These are phyloP conservation scores for Callipepla squamata DNA, from an alignment of 2,113 vertebrate species.

Conservation along the genomic window DNA sequence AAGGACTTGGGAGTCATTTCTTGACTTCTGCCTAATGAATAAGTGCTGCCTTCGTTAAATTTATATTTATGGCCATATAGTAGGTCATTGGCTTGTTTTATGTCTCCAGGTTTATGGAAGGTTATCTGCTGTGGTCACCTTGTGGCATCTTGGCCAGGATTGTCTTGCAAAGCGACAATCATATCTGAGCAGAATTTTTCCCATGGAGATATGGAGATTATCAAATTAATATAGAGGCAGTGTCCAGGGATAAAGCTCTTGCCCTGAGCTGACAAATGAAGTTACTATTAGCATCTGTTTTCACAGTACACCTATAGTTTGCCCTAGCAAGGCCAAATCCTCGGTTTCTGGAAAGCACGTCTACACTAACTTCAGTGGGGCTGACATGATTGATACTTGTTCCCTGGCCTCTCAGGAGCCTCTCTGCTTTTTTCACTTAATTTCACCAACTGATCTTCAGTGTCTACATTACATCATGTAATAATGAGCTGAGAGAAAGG, in stretches of 20 bases:
- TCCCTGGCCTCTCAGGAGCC: neutral
- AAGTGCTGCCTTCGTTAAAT: conserved; percentile 72
- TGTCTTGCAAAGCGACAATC: conserved; percentile 17
- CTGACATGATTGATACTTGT: neutral
- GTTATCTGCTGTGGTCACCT: conserved; percentile 69
- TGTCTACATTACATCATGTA: neutral
- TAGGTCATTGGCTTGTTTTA: conserved; percentile 73
- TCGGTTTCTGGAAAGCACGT: neutral
- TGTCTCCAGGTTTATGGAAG: conserved; percentile 70
- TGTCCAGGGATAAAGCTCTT: conserved; percentile 29
- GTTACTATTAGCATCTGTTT: conserved; percentile 52
- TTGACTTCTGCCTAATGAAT: conserved; percentile 73
- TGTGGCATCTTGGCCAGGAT: conserved; percentile 50
- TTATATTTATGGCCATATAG: conserved; percentile 71
- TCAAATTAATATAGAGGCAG: conserved; percentile 26
- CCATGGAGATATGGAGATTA: conserved; percentile 44
- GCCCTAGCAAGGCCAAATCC: neutral
- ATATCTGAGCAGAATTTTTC: conserved; percentile 47
- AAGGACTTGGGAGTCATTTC: conserved; percentile 76
- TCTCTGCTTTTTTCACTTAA: neutral
- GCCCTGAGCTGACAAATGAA: conserved; percentile 32
- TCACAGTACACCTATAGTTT: neutral
- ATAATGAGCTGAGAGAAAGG: neutral
- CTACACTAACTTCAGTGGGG: neutral
- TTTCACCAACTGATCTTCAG: neutral